phyloP scores from a whole-genome alignment of 2,797 vertebrate species.

The Loris lydekkerianus region DNA sequence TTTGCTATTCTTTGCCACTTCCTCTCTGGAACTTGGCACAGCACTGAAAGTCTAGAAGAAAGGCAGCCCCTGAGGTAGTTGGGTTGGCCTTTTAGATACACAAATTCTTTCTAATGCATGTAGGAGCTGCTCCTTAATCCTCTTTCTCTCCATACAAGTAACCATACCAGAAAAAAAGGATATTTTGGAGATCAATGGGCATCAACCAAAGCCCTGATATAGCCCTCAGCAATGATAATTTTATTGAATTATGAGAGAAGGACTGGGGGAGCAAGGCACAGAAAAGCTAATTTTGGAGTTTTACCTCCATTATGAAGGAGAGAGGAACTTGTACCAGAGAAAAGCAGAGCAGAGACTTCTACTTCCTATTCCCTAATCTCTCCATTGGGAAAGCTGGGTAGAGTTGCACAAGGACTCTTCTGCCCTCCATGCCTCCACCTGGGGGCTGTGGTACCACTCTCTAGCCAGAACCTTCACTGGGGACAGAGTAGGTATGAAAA shows the following conservation, averaged over 20 bases:
- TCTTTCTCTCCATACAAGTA: background rate
- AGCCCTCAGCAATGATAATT: background rate
- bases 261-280: background rate
- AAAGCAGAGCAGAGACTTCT: background rate
- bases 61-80: background rate
- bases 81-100: background rate
- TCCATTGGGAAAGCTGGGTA: background rate
- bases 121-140: background rate
- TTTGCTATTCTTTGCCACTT: background rate
- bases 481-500: background rate
- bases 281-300: constrained; percentile 6
- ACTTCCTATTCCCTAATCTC: background rate
- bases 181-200: background rate
- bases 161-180: constrained; percentile 19
- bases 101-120: constrained; percentile 20
- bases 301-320: background rate
- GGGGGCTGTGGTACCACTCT: background rate
- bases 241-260: constrained; percentile 3
- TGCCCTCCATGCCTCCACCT: background rate
- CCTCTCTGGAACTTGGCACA: background rate
- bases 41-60: background rate
- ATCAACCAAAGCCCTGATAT: constrained; percentile 13
- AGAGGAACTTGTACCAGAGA: background rate
- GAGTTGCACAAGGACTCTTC: background rate
- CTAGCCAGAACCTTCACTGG: background rate